Evolutionary conservation across 2,888 invertebrate species (phyloP).

Genomic region (Erebia palarica): DNA sequence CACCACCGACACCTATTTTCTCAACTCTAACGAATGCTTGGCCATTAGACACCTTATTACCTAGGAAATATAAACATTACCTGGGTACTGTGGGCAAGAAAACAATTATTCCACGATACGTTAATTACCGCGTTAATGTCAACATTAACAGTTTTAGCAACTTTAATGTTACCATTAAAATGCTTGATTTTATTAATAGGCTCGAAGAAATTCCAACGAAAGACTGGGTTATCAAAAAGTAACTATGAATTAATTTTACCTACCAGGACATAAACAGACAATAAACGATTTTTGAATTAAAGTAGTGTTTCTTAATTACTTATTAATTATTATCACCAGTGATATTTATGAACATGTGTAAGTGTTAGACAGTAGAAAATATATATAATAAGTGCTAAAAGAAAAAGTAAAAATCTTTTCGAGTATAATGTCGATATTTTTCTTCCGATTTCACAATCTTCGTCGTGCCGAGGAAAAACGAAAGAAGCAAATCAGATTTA

Average conservation of each 20-base stretch:
- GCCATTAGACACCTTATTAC: too few species aligned
- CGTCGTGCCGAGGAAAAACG: constrained; percentile 90
- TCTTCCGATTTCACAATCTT: constrained; percentile 96
- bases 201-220: not conserved
- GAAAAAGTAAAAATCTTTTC: not conserved
- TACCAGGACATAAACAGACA: not conserved
- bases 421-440: constrained; percentile 95
- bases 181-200: too few species aligned
- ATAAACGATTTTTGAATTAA: not conserved
- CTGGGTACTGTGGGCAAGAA: too few species aligned
- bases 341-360: constrained; percentile 1
- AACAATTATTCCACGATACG: too few species aligned
- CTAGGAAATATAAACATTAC: too few species aligned
- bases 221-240: not conserved
- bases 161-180: too few species aligned
- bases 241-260: not conserved
- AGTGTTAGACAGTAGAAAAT: constrained; percentile 3
- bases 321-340: not conserved
- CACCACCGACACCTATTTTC: too few species aligned
- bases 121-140: too few species aligned
- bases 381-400: not conserved
- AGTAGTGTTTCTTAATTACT: not conserved
- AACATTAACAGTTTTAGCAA: too few species aligned
- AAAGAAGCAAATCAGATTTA: constrained; percentile 55
- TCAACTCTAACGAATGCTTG: too few species aligned